Conservation (phyloP, 2,888 invertebrate genomes). For the Neoascia interrupta region DNA sequence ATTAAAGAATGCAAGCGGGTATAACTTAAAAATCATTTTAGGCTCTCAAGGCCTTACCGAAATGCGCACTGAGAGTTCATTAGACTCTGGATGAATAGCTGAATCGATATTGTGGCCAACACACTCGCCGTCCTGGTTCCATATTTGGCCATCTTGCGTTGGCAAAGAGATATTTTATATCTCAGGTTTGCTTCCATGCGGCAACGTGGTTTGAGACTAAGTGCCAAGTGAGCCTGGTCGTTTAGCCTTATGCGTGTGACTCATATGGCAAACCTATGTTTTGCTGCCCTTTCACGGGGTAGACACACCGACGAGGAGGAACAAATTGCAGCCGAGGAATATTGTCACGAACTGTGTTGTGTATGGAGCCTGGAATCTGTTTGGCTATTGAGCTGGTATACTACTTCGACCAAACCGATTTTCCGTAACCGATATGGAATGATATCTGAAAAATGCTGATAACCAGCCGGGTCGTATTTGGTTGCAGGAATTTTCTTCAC, state of each 20-base stretch:
- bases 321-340: slow-evolving; percentile 62
- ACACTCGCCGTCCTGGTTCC: slow-evolving; percentile 42
- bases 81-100: slow-evolving; percentile 54
- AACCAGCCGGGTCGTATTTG: slow-evolving; percentile 49
- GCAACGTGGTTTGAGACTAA: slow-evolving; percentile 17
- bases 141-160: slow-evolving; percentile 62
- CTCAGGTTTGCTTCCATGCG: slow-evolving; percentile 28
- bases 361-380: slow-evolving; percentile 43
- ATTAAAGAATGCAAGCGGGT: background rate
- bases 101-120: slow-evolving; percentile 53
- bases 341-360: slow-evolving; percentile 57
- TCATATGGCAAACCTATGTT: slow-evolving; percentile 65
- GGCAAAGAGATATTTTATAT: slow-evolving; percentile 61
- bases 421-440: slow-evolving; percentile 60
- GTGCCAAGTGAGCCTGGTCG: slow-evolving; percentile 14
- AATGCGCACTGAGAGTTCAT: slow-evolving; percentile 64
- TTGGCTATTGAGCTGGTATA: slow-evolving; percentile 47
- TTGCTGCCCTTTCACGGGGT: slow-evolving; percentile 48
- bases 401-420: slow-evolving; percentile 7
- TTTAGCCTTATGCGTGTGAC: slow-evolving; percentile 56
- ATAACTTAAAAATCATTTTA: slow-evolving; percentile 46
- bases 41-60: slow-evolving; percentile 62
- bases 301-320: background rate
- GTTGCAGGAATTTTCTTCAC: slow-evolving; percentile 50
- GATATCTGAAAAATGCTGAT: slow-evolving; percentile 63